Percentiles rank a stretch among this genome's conserved stretches.
phyloP scores from a whole-genome alignment of 2,113 vertebrate species.

The Albula goreensis region DNA sequence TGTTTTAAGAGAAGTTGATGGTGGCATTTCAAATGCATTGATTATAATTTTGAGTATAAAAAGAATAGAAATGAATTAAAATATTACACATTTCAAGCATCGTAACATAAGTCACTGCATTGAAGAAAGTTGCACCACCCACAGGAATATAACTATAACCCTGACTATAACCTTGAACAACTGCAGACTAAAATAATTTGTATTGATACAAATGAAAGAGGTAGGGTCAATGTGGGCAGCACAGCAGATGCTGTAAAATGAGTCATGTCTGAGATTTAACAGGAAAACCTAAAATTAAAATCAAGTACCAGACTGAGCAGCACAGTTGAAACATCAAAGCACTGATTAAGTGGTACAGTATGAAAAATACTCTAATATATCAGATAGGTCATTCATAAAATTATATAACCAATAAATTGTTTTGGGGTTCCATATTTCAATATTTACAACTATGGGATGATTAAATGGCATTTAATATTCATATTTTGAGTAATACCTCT shows the following conservation, averaged over 20 bases:
- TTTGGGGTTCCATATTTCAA: not conserved
- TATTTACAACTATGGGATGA: not conserved
- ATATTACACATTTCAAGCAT: not conserved
- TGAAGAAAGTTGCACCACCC: too few relatives aligned
- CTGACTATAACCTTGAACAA: not conserved
- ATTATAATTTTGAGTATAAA: too few relatives aligned
- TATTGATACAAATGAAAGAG: not conserved
- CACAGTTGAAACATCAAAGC: not conserved
- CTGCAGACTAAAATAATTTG: not conserved
- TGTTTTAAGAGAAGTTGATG: too few relatives aligned
- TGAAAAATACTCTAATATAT: not conserved
- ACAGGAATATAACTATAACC: not conserved
- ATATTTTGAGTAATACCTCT: conserved; percentile 24
- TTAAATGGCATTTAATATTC: conserved; percentile 29
- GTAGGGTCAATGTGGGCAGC: not conserved
- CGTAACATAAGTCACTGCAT: not conserved
- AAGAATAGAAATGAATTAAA: not conserved
- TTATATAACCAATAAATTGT: too few relatives aligned
- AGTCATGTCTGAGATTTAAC: not conserved
- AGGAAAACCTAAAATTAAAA: not conserved
- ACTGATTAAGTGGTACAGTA: not conserved
- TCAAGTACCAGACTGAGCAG: not conserved
- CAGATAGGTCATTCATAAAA: not conserved
- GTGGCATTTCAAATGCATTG: too few relatives aligned
- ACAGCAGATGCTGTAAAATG: not conserved